Evolutionary conservation across 1,140 invertebrate genomes (phyloP), one percentile per base, ranked within the genome.

Genomic region (Ericerus pela): DNA sequence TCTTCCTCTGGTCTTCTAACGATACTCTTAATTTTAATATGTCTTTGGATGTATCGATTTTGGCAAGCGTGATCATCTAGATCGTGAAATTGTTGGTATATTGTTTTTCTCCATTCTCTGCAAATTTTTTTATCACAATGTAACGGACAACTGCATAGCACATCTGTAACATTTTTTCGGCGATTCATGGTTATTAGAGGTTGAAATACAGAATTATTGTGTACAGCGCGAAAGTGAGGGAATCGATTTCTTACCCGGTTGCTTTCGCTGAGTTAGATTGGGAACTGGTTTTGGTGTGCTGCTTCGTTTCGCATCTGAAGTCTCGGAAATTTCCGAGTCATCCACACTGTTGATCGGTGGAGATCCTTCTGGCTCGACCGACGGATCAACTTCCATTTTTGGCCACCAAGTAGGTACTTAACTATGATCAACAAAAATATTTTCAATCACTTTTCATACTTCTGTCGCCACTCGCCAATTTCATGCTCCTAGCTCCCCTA

Each of bases 1-100:
- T 47, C 41, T 47, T 47, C 41, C 41, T 24, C 22, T 47, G 26
- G 26, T 10, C 41, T 18, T 47, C 26, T 47, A 14, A 10, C 20
- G 41, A 47, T 24, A 24, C 41, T 47, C 26, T 47, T 47, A 47
- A 47, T 47, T 24, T 47, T 47, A 24, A 47, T 47, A 24, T 47
- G 41, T 8, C 41, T 18, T 22, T 47, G 41, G 4, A 47, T 47
- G 20, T 22, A 47, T 47, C 8, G 18, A 16, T 47, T 47, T 24
- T 47, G 41, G 8, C 22, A 47, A 20, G 41, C 10, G 41, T 47
- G 41, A 47, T 47, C 41, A 5, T 24, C 41, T 3, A 47, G 18
- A 24, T 47, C 41, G 20, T 24, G 20, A 24, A 47, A 47, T 14
- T 47, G 41, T 47, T 47, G 10, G 14, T 47, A 47, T 10, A 47